A percentile compares a stretch with the other conserved stretches of the same genome.
Evolutionary conservation across 2,888 invertebrate species (phyloP).

Genomic region (Pyralis farinalis): DNA sequence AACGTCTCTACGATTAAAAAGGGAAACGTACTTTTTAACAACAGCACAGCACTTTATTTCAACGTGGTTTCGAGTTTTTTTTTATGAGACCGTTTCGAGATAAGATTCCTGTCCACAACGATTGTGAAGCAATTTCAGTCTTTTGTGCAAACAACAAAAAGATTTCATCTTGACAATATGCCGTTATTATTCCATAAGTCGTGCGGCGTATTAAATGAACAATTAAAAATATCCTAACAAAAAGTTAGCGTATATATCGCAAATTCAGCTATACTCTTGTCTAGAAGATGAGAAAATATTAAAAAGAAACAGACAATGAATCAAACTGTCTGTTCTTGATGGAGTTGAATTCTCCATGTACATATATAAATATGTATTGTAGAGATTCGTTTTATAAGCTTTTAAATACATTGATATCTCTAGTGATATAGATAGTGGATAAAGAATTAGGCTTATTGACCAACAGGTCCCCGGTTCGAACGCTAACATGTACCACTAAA

Average conservation of each 20-base stretch:
- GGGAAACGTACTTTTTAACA: conserved; percentile 8
- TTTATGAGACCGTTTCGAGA: conserved; percentile 32
- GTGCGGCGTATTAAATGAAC: conserved; percentile 36
- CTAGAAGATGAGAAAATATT: too few relatives aligned
- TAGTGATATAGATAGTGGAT: too few relatives aligned
- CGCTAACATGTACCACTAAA: too few relatives aligned
- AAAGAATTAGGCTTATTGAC: too few relatives aligned
- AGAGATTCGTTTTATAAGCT: too few relatives aligned
- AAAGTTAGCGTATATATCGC: conserved; percentile 8
- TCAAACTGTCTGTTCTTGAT: too few relatives aligned
- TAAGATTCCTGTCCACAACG: conserved; percentile 30
- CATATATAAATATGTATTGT: too few relatives aligned
- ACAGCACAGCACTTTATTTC: conserved; percentile 27
- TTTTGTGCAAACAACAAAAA: conserved; percentile 53
- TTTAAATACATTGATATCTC: too few relatives aligned
- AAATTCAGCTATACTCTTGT: not conserved
- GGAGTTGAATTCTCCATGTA: too few relatives aligned
- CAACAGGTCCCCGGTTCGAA: too few relatives aligned
- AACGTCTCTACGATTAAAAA: conserved; percentile 9
- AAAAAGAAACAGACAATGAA: too few relatives aligned
- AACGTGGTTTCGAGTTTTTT: conserved; percentile 23
- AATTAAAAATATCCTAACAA: conserved; percentile 32
- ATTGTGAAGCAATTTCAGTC: conserved; percentile 42
- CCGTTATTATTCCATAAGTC: conserved; percentile 43
- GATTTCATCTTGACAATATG: conserved; percentile 43